Base-by-base conservation (phyloP, 35 echinoderm and acorn worm species). In the Strongylocentrotus purpuratus region DNA sequence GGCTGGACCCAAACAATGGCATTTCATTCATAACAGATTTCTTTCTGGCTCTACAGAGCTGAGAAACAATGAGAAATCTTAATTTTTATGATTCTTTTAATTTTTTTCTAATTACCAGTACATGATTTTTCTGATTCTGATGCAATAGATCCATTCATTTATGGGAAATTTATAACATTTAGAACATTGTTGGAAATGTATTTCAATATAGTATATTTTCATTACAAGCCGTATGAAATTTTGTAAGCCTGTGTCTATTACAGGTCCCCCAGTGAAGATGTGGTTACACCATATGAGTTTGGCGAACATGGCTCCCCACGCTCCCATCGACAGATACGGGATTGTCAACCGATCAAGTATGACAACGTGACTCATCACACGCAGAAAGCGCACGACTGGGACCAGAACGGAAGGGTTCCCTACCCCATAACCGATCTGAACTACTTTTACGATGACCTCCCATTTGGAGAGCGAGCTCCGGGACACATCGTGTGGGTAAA, bases 341-440 rank as follows among this genome's bases (percentile, higher is more conserved):
- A 99, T 4, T 99, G 98, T 78, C 98, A 99, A 47, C 95, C 86
- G 9, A 93, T 88, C 25, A 96, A 95, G 46, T 99, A 99, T 96
- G 97, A 96, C 17, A 99, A 99, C 47, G 96, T 97, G 46, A 99
- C 98, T 85, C 97, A 98, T 61, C 88, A 97, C 88, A 89, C 47
- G 9, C 95, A 95, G 33, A 41, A 92, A 61, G 88, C 97, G 12
- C 90, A 98, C 94, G 91, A 31, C 91, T 48, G 18, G 46, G 46
- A 93, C n/a, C 48, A 47, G 48, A 89, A 78, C n/a, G 33, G 32
- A 47, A 93, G 17, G 13, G 46, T 93, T 2, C 46, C 45, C 13
- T 93, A 50, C 48, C 91, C 91, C 18, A 55, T 93, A 47, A 93
- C 91, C 13, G 46, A 33, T 93, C 20, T 93, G 11, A 93, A 47